Conservation (phyloP, 2,888 invertebrate genomes). For the Andrena haemorrhoa region DNA sequence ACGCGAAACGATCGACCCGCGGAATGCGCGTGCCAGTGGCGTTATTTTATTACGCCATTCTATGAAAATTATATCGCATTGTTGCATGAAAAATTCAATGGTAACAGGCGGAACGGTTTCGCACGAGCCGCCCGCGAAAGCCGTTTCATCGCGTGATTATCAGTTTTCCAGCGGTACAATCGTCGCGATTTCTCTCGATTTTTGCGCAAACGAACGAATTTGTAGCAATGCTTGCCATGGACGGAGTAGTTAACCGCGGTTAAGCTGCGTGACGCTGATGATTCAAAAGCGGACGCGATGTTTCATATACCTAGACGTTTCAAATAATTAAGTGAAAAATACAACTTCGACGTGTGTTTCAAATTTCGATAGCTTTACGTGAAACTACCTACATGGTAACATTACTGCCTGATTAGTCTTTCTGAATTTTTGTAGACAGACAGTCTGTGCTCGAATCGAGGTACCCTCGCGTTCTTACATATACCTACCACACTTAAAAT, state of each 20-base stretch:
- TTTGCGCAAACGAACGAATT: neutral
- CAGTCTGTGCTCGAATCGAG: too few species aligned
- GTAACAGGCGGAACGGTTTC: conserved; percentile 1
- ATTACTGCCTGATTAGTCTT: too few species aligned
- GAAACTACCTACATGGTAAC: too few species aligned
- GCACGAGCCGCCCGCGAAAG: conserved; percentile 6
- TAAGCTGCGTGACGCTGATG: neutral
- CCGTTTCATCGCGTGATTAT: conserved; percentile 22
- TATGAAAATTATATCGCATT: conserved; percentile 30
- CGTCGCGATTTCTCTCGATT: conserved; percentile 21
- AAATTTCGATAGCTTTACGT: too few species aligned
- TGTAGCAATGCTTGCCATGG: neutral
- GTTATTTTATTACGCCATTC: conserved; percentile 33
- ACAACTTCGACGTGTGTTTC: too few species aligned
- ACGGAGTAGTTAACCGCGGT: neutral
- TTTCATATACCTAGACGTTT: too few species aligned
- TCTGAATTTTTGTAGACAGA: too few species aligned
- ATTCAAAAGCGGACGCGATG: neutral
- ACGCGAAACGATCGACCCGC: conserved; percentile 11
- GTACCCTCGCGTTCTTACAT: too few species aligned
- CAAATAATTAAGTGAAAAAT: too few species aligned
- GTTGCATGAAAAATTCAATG: conserved; percentile 39
- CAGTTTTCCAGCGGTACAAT: conserved; percentile 28
- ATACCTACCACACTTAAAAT: too few species aligned
- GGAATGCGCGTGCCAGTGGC: conserved; percentile 3